These are phyloP conservation scores for Acrocyrtus sp. DNA, from an alignment of 2,888 invertebrate genomes.

Conservation along the genomic window DNA sequence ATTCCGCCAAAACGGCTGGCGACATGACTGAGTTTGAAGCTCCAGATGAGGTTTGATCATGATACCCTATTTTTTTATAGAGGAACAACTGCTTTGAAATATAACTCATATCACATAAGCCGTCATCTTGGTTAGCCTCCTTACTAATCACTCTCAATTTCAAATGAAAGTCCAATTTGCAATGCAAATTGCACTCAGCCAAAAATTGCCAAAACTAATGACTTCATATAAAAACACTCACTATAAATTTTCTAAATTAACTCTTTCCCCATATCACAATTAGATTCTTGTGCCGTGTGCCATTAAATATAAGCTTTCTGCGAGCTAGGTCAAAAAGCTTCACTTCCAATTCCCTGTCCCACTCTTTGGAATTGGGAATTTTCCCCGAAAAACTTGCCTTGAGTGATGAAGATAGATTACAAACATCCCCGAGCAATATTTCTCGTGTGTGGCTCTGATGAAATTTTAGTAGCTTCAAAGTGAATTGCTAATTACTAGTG, in stretches of 20 bases:
- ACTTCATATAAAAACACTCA: no score
- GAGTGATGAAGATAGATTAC: conserved; percentile 38
- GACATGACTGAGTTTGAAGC: conserved; percentile 42
- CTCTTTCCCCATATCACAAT: no score
- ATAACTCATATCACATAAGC: background rate
- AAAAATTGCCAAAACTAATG: no score
- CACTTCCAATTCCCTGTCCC: background rate
- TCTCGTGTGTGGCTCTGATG: background rate
- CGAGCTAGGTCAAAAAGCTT: background rate
- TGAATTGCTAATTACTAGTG: conserved; percentile 37
- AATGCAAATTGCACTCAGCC: no score
- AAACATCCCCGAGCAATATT: background rate
- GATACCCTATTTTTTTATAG: conserved; percentile 3
- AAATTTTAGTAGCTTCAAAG: conserved; percentile 24
- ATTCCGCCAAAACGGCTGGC: conserved; percentile 2
- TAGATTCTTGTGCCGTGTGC: no score
- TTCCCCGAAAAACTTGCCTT: background rate
- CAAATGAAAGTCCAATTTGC: no score
- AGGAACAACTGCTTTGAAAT: background rate
- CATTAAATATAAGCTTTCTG: no score
- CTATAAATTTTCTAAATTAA: no score
- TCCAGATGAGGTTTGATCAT: conserved; percentile 36
- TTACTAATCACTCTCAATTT: no score
- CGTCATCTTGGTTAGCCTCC: background rate
- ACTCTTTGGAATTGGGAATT: background rate